Base-by-base conservation (phyloP, 2,113 vertebrate genomes). In the Setophaga petechia region DNA sequence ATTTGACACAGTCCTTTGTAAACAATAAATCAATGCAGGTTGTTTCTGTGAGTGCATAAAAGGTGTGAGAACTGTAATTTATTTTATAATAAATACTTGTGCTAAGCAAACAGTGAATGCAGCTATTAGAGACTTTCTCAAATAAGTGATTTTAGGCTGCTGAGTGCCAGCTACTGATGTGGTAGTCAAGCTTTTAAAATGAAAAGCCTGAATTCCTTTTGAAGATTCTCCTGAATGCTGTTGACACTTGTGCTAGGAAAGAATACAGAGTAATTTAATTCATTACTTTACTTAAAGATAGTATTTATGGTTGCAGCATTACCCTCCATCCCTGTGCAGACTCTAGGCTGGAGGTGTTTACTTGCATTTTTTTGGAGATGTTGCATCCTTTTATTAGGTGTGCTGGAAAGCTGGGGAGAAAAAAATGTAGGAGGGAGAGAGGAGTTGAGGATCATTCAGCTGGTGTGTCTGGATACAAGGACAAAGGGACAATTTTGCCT, bases 81-180 rank as follows among this genome's bases (percentile, higher is more conserved):
- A 93, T 97, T 97, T 97, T 90, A 92, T 92, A 97, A 96, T 96
- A 96, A 97, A 96, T 94, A 88, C 88, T 96, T 95, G 72, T 95
- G 92, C 96, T 96, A 90, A 96, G 93, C 89, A 97, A 96, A 97
- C 95, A 97, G 57, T 66, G 81, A 68, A 58, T 72, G 78, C 46
- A 18, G 75, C 90, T 97, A 68, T 97, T 97, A 95, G 28, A 68
- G 94, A 96, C 95, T 96, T 95, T 49, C 72, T 95, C 69, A 97
- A 97, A 92, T 87, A 96, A 96, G 91, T 94, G 92, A 96, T 94
- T 97, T 96, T 92, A 95, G 85, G 51, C 95, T 89, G 82, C 92
- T 68, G 67, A 95, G 81, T 95, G 91, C 84, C 84, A 92, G 75
- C 63, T 89, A 90, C 93, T 83, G 81, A 83, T 71, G 89, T 91